Conservation (phyloP, 1,140 invertebrate genomes). For the Lysiphlebus fabarum region DNA sequence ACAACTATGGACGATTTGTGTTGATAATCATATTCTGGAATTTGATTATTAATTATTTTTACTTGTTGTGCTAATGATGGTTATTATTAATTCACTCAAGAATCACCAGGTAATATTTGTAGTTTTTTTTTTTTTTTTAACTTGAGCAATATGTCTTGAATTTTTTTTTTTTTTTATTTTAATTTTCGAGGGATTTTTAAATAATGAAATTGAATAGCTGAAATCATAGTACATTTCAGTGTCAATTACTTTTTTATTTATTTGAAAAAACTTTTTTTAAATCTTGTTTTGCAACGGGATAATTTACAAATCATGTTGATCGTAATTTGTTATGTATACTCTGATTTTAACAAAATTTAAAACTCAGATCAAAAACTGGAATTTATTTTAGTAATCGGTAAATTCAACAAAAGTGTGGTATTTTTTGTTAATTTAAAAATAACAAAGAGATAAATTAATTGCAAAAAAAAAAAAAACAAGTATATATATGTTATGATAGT, state of each 20-base stretch:
- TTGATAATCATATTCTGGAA: too few species aligned
- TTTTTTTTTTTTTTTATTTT: too few species aligned
- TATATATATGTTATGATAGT: background rate
- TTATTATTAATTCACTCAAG: too few species aligned
- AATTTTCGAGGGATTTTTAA: too few species aligned
- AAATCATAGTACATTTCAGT: conserved; percentile 52
- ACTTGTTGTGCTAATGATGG: too few species aligned
- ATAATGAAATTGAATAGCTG: conserved; percentile 2
- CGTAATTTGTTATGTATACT: conserved; percentile 36
- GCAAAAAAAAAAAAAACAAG: conserved; percentile 18
- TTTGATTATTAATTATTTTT: too few species aligned
- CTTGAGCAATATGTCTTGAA: too few species aligned
- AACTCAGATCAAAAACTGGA: conserved; percentile 43
- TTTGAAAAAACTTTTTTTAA: conserved; percentile 27
- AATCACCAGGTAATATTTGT: too few species aligned
- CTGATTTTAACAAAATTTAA: too few species aligned
- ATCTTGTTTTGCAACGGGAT: conserved; percentile 31
- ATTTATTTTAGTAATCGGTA: conserved; percentile 44
- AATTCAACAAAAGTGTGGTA: conserved; percentile 53
- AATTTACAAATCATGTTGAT: conserved; percentile 52
- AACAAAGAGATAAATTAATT: conserved; percentile 28
- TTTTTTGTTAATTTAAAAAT: conserved; percentile 43
- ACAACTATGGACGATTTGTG: too few species aligned
- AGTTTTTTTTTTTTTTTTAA: too few species aligned
- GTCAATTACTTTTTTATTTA: conserved; percentile 42